These are phyloP conservation scores for Idaea straminata DNA, from an alignment of 2,888 invertebrate genomes.

Conservation along the genomic window DNA sequence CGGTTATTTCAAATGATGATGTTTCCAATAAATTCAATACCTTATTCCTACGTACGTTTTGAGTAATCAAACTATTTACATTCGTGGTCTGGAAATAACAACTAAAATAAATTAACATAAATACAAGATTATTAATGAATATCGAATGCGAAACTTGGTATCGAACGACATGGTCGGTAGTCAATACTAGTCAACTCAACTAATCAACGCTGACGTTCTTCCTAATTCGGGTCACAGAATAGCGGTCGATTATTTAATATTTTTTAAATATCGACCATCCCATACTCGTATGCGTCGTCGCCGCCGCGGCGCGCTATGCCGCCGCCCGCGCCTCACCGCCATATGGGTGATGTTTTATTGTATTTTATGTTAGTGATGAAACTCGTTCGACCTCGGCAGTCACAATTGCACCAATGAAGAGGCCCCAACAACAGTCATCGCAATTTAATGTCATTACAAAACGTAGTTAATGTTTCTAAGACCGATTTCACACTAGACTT, in stretches of 20 bases:
- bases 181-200: background rate
- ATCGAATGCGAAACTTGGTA: background rate
- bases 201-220: constrained; percentile 8
- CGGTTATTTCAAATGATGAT: too few relatives aligned
- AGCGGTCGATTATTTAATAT: constrained; percentile 20
- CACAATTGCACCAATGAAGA: constrained; percentile 67
- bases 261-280: constrained; percentile 19
- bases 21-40: too few relatives aligned
- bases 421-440: constrained; percentile 59
- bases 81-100: background rate
- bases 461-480: constrained; percentile 19
- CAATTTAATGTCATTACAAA: constrained; percentile 68
- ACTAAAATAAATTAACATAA: background rate
- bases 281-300: constrained; percentile 16
- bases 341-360: constrained; percentile 53
- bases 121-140: background rate
- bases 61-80: constrained; percentile 3
- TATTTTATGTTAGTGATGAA: constrained; percentile 65
- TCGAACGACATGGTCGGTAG: background rate
- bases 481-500: constrained; percentile 16
- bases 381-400: constrained; percentile 63
- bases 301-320: background rate
- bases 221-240: constrained; percentile 24
- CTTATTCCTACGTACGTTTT: too few relatives aligned
- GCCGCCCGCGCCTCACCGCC: constrained; percentile 24